Base-by-base conservation (phyloP, 2,888 invertebrate genomes). In the Nomada hirtipes region DNA sequence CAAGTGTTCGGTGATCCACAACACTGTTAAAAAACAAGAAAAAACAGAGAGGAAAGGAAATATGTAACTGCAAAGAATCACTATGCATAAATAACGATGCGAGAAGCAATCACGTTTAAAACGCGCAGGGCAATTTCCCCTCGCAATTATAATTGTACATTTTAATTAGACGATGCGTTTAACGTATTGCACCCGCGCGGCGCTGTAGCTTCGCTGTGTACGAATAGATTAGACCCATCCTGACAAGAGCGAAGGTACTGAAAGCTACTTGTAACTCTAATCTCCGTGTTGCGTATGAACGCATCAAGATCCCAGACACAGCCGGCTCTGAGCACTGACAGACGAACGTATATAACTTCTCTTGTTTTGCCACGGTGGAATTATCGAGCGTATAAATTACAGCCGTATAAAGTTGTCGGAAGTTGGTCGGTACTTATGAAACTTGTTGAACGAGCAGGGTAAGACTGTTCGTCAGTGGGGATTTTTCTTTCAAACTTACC, bases 381-480 rank as follows among this genome's bases (percentile, higher is more conserved):
- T 78, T 78, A 75, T 61, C 75, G 67, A 53, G 53, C 61, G 44
- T 67, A 74, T 60, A 78, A 78, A 67, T 78, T 74, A 78, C 74
- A 53, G n/a, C 52, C 47, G 74, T 55, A 50, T 67, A 67, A 78
- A 78, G 77, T 78, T 75, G 77, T 61, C 61, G 75, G 60, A 67
- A 75, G 75, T 75, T 67, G 65, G 13, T 2, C 55, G 65, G 26
- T 74, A 44, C 65, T 74, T 74, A 61, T 29, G 47, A 53, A 74
- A 47, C 77, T 47, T 60, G 59, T 65, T 44, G 44, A 47, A 59
- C 60, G 42, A 52, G 63, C 23, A 9, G 47, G 47, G 47, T 50
- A 63, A 71, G 71, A n/a, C 23, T 36, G 71, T 70, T 55, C 55
- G 44, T 23, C 44, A 29, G 42, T 26, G 15, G 15, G 42, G 36